Evolutionary conservation across 2,888 invertebrate species (phyloP), one percentile per base, ranked within the genome.

Genomic region (Nymphalis polychloros): DNA sequence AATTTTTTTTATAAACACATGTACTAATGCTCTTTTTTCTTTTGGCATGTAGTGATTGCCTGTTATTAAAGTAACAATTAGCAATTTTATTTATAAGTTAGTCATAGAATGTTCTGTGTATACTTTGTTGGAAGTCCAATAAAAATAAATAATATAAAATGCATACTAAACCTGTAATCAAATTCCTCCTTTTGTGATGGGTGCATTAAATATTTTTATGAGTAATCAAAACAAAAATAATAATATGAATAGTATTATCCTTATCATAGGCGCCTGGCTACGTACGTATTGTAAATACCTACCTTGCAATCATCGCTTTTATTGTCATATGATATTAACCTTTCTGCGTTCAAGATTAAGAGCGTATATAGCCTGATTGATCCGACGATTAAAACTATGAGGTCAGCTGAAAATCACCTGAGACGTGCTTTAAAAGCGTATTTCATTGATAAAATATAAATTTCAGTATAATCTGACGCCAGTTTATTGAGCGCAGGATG

Each of bases 401-500:
- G 53, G 27, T 31, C 31, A 55, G 31, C 53, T 55, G 31, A 55
- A 55, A 19, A 31, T 55, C 27, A 7, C 27, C 23, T 16, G 17
- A 17, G 17, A 55, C 53, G 53, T 55, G 53, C 53, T 55, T 27
- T 17, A 31, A 6, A 17, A 23, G 27, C 17, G 10, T 17, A 31
- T 31, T 17, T n/a, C 53, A 55, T 55, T 31, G 53, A 55, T 55
- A 55, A 55, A 55, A 8, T 31, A 27, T 55, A n/a, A 31, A 55
- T 55, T 55, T 55, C 31, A 55, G 8, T 23, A 55, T 27, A 20
- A 53, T 53, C 31, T 8, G 50, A 50, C 27, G 27, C 53, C 27
- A 3, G 23, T n/a, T 55, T 1, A 27, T 55, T 55, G 16, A 53
- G 17, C 6, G 35, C 31, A 27, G 27, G 27, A 31, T 31, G 27